Base-by-base conservation (phyloP, 2,113 vertebrate species). In the Pteronura brasiliensis region DNA sequence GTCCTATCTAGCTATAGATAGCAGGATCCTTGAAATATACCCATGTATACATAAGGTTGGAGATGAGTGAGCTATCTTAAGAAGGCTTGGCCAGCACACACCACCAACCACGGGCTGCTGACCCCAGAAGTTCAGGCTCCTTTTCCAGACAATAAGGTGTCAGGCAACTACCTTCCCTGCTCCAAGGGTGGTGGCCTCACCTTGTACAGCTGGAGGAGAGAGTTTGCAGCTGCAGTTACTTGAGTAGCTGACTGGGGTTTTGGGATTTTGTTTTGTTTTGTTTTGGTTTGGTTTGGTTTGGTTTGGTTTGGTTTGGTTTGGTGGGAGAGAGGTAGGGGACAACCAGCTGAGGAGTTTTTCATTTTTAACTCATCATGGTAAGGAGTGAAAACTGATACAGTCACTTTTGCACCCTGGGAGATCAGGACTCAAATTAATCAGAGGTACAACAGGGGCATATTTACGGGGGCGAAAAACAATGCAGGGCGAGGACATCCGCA, bases 401-500 rank as follows among this genome's bases (percentile, higher is more conserved):
- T 57, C 82, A 20, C 61, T 97, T 97, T 93, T 96, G 95, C 93
- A 67, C 96, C 74, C 69, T 27, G 44, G 94, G 39, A 82, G 31
- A 59, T 25, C 1, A 25, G 63, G 90, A 47, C 95, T 95, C 86
- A 95, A 94, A 98, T 98, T 95, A 98, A 82, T 71, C 52, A 74
- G 72, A 92, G 88, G 77, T 97, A 34, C 23, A 57, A 97, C 36
- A 34, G 69, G 83, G 96, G 63, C 71, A 42, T 98, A 97, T 97
- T 98, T 97, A 95, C 93, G 61, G 36, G 74, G 92, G 87, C 10
- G 1, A 96, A 97, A 98, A 98, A 98, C 98, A 98, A 98, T 92
- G 88, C 47, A 77, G 96, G 98, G 98, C 55, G 97, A 69, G 97
- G 94, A 89, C 84, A 29, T 96, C 97, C 90, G 15, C 77, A 93